Evolutionary conservation across 2,888 invertebrate species (phyloP).

Genomic region (Congeria kusceri): DNA sequence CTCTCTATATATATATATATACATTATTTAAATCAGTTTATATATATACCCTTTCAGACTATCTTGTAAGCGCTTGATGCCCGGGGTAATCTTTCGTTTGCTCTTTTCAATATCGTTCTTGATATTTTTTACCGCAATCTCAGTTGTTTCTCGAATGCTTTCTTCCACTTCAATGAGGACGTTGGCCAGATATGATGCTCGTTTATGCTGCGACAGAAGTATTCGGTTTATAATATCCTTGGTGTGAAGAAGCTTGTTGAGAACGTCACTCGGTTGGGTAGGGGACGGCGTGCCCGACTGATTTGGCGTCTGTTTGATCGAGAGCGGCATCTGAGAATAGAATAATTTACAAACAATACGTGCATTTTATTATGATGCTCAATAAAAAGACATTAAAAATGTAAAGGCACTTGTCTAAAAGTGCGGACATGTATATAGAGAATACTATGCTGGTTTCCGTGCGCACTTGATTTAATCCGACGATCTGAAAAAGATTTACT

Average conservation of each 20-base stretch:
- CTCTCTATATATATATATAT: too few species aligned
- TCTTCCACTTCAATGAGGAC: conserved; percentile 40
- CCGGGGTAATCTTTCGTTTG: conserved; percentile 35
- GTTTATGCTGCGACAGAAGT: conserved; percentile 44
- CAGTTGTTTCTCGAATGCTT: conserved; percentile 40
- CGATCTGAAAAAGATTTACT: too few species aligned
- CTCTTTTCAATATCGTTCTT: conserved; percentile 48
- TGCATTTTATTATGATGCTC: too few species aligned
- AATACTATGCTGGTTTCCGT: too few species aligned
- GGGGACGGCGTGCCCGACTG: conserved; percentile 28
- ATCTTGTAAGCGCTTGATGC: conserved; percentile 51
- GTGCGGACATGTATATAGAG: too few species aligned
- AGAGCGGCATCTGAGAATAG: conserved; percentile 22
- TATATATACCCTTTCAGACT: conserved; percentile 42
- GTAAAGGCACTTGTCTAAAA: too few species aligned
- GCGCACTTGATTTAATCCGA: too few species aligned
- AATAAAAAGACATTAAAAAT: too few species aligned
- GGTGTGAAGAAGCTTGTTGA: conserved; percentile 40
- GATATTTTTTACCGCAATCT: conserved; percentile 40
- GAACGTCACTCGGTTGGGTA: conserved; percentile 22
- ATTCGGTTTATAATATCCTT: conserved; percentile 52
- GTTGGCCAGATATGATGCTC: conserved; percentile 38
- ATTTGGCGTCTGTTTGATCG: background rate
- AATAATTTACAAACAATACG: too few species aligned
- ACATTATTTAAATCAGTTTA: too few species aligned